A percentile compares a stretch with the other conserved stretches of the same genome.
These are phyloP conservation scores for Myotis yumanensis DNA, from an alignment of 2,113 vertebrate species.

Conservation along the genomic window DNA sequence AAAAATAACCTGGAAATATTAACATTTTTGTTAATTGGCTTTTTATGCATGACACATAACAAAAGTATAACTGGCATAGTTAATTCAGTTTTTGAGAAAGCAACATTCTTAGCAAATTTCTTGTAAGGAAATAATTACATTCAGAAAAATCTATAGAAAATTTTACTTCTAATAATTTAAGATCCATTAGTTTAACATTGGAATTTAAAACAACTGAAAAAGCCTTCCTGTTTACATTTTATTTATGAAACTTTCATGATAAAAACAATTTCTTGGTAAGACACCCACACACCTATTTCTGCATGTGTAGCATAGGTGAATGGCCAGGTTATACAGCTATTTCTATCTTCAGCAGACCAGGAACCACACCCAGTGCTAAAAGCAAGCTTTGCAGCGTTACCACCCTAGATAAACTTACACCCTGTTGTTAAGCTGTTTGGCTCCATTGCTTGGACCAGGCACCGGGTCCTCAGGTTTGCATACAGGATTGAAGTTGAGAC, in stretches of 20 bases:
- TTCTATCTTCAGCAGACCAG: not conserved
- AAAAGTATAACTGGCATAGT: not conserved
- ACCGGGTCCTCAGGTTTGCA: constrained; percentile 85
- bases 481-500: constrained; percentile 88
- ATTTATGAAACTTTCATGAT: not conserved
- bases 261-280: constrained; percentile 5
- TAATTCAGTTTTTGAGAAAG: not conserved
- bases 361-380: not conserved
- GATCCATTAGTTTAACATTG: not conserved
- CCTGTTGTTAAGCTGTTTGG: constrained; percentile 84
- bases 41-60: not conserved
- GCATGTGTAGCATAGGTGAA: not conserved
- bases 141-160: constrained; percentile 13
- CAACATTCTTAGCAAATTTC: not conserved
- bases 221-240: not conserved
- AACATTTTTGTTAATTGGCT: not conserved
- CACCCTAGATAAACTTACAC: constrained; percentile 84
- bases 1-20: constrained; percentile 34
- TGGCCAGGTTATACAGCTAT: not conserved
- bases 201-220: not conserved
- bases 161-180: constrained; percentile 15
- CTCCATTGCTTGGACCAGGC: constrained; percentile 87
- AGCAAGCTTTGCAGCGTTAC: not conserved
- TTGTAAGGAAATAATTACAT: not conserved
- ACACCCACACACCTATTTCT: not conserved